Percentiles rank a stretch among this genome's conserved stretches.
phyloP scores from a whole-genome alignment of 30 jellyfish, hydroid and myxozoan genomes.

The Pelagia noctiluca region DNA sequence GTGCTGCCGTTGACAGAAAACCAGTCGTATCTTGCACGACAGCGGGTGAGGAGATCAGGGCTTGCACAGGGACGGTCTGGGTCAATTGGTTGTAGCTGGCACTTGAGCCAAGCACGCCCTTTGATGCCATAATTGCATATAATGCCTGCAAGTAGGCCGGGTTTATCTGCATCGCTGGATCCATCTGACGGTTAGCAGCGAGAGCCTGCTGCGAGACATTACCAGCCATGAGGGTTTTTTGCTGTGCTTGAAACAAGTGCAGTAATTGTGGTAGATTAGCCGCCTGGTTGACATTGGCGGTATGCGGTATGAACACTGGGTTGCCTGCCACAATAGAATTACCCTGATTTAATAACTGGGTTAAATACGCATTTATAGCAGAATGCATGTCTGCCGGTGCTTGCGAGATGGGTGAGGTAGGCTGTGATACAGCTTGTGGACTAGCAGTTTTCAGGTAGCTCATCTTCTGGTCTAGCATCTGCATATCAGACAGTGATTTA shows the following conservation, averaged over 20 bases:
- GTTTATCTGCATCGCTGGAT: slow-evolving; percentile 25
- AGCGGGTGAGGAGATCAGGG: neutral
- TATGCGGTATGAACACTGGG: slow-evolving; percentile 47
- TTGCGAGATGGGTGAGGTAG: slow-evolving; percentile 3
- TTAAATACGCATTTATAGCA: slow-evolving; percentile 45
- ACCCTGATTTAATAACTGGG: slow-evolving; percentile 35
- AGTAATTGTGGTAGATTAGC: slow-evolving; percentile 32
- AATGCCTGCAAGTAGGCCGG: slow-evolving; percentile 59
- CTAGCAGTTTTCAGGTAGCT: slow-evolving; percentile 49
- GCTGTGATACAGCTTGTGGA: neutral
- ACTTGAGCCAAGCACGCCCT: slow-evolving; percentile 10
- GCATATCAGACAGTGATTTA: slow-evolving; percentile 26
- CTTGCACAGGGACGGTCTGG: neutral
- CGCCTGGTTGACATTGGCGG: slow-evolving; percentile 19
- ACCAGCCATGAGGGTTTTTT: slow-evolving; percentile 5
- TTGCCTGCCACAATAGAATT: slow-evolving; percentile 60
- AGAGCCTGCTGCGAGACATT: neutral
- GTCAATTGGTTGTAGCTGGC: slow-evolving; percentile 11
- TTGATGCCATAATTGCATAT: slow-evolving; percentile 40
- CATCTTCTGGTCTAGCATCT: slow-evolving; percentile 24
- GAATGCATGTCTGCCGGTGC: slow-evolving; percentile 41
- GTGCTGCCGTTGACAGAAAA: neutral
- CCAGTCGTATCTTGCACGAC: slow-evolving; percentile 12
- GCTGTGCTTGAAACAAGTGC: slow-evolving; percentile 59
- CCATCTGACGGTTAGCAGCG: slow-evolving; percentile 11